phyloP scores from a whole-genome alignment of 2,888 invertebrate species.

The Coleophora flavipennella region DNA sequence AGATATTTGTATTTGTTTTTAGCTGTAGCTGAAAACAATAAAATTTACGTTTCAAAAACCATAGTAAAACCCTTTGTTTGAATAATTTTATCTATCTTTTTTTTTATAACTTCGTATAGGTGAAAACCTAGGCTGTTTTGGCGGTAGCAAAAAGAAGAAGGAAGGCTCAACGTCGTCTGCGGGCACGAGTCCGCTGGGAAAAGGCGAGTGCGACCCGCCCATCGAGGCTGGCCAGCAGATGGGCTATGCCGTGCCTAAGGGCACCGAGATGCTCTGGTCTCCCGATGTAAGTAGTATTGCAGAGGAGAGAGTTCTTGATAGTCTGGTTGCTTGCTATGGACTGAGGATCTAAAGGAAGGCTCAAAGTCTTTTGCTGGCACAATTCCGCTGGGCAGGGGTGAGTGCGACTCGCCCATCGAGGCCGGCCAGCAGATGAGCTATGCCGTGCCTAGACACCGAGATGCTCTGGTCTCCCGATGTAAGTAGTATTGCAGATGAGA shows the following conservation, averaged over 20 bases:
- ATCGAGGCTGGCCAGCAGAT: slow-evolving; percentile 67
- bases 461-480: no score
- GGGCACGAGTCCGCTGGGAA: slow-evolving; percentile 69
- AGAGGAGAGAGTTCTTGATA: no score
- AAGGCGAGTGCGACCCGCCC: slow-evolving; percentile 47
- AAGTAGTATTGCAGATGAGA: no score
- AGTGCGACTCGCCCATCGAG: slow-evolving; percentile 40
- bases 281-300: slow-evolving; percentile 43
- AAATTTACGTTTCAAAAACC: no score
- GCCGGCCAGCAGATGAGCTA: slow-evolving; percentile 9
- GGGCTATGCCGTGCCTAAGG: slow-evolving; percentile 79
- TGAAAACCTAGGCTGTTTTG: slow-evolving; percentile 96
- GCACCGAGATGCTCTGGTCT: slow-evolving; percentile 67
- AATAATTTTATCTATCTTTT: no score
- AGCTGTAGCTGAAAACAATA: no score
- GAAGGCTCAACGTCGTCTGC: slow-evolving; percentile 76
- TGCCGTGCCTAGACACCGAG: no score
- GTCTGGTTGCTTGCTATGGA: no score
- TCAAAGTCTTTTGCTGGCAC: slow-evolving; percentile 69
- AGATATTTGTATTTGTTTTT: no score
- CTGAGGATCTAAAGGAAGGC: slow-evolving; percentile 74
- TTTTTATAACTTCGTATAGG: no score
- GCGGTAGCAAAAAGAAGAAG: slow-evolving; percentile 95
- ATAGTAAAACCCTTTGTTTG: no score
- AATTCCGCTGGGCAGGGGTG: slow-evolving; percentile 65